Evolutionary conservation across 2,888 invertebrate genomes (phyloP), one percentile per base, ranked within the genome.

Genomic region (Rhyacophila evoluta): DNA sequence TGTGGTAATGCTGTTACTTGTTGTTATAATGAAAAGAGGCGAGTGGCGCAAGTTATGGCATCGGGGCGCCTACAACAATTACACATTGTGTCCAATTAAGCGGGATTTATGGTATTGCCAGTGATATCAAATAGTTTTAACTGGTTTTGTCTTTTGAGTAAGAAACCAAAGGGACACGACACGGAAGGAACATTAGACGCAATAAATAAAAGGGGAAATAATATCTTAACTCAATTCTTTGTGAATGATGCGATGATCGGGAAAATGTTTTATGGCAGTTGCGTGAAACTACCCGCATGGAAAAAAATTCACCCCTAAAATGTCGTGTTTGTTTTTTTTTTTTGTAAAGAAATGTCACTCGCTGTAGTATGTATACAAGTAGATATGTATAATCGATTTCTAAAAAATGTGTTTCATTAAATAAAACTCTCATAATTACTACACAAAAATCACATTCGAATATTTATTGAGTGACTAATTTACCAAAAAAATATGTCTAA

Each of bases 61-160:
- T 55, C 55, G 55, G 55, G 55, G 55, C 25, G 55, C 55, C 55
- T 72, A 77, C 71, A 73, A 73, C 77, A 55, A 72, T 68, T 70
- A 69, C 38, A 67, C 69, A 70, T 36, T 33, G 71, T 36, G 75
- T 37, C 79, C 73, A 79, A 79, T 79, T 79, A 79, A 27, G 74
- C 37, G 36, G 69, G 76, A 76, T 79, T 75, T 73, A 79, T 79
- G 69, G 29, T 72, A 55, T 55, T 55, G 55, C 55, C 55, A 55
- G 55, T 55, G 55, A 55, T 55, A 55, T 55, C 55, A 55, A 55
- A 55, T 55, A 55, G 55, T 55, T 55, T 55, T 55, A 55, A 55
- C 55, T 55, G 55, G 55, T 55, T 55, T 55, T 55, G 55, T 55
- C 55, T 55, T 55, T 55, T 55, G 25, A 55, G 55, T 15, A 15